Conservation (phyloP, 2,113 vertebrate genomes). For the Mustela lutreola region DNA sequence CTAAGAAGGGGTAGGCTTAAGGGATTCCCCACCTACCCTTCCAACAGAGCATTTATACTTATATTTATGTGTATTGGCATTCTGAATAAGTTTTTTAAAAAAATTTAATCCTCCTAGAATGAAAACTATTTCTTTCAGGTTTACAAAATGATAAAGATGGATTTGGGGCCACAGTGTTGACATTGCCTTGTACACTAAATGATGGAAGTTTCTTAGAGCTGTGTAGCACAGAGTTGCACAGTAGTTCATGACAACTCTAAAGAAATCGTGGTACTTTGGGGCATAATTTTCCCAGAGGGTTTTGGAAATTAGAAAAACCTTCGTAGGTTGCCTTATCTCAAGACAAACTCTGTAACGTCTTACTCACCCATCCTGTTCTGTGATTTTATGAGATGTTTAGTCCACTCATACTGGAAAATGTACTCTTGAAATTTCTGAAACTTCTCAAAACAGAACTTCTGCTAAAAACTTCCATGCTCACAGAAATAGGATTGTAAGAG, state of each 20-base stretch:
- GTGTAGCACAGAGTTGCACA: background rate
- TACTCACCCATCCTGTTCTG: background rate
- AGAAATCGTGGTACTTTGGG: background rate
- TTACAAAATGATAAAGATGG: conserved; percentile 7
- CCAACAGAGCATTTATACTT: background rate
- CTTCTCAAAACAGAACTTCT: conserved; percentile 31
- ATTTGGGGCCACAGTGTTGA: background rate
- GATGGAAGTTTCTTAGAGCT: background rate
- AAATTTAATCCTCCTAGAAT: background rate
- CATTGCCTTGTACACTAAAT: background rate
- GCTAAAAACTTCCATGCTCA: background rate
- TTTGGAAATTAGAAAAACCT: conserved; percentile 44
- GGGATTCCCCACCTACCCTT: background rate
- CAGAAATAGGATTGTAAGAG: background rate
- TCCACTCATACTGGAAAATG: background rate
- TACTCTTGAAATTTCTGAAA: background rate
- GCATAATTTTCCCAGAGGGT: background rate
- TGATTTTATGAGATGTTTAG: background rate
- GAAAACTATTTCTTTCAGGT: background rate
- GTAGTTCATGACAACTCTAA: background rate
- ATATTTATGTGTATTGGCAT: background rate
- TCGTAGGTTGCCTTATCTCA: background rate
- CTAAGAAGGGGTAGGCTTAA: background rate
- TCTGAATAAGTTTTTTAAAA: background rate
- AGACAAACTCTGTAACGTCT: background rate